Evolutionary conservation across 2,888 invertebrate species (phyloP).

Genomic region (Crioceris asparagi): DNA sequence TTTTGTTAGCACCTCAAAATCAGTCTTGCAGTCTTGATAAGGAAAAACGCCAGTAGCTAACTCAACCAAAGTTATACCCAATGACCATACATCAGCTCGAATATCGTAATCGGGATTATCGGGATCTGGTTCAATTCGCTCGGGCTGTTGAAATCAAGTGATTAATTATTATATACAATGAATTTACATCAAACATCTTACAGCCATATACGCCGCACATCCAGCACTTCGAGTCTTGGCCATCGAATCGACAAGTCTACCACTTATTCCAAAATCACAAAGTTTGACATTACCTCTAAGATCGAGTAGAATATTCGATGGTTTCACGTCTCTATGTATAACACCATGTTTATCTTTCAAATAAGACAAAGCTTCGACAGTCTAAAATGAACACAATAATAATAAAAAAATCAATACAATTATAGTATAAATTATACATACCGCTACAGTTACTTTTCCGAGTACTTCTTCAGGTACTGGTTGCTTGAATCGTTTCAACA

Average conservation of each 20-base stretch:
- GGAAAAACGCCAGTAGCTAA: constrained; percentile 95
- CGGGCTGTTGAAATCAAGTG: constrained; percentile 54
- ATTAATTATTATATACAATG: neutral
- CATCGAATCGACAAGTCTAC: constrained; percentile 93
- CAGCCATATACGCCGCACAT: constrained; percentile 99
- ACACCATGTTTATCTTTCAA: constrained; percentile 95
- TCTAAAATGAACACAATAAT: constrained; percentile 45
- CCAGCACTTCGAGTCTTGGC: constrained; percentile 95
- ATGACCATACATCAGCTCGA: constrained; percentile 97
- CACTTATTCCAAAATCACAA: constrained; percentile 99
- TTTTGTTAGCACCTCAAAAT: constrained; percentile 92
- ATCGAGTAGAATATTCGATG: constrained; percentile 95
- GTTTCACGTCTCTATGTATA: constrained; percentile 97
- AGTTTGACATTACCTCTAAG: constrained; percentile 91
- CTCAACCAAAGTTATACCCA: constrained; percentile 94
- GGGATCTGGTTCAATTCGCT: constrained; percentile 92
- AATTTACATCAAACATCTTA: constrained; percentile 40
- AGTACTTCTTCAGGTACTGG: constrained; percentile 95
- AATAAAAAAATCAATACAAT: neutral
- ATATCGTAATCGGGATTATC: constrained; percentile 94
- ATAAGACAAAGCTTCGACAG: constrained; percentile 92
- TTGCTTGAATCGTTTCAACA: constrained; percentile 72
- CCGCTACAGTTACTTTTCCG: constrained; percentile 94
- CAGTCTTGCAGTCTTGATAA: constrained; percentile 88
- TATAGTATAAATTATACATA: constrained; percentile 35